These are phyloP conservation scores for Phycodurus eques DNA, from an alignment of 2,113 vertebrate genomes.

Conservation along the genomic window DNA sequence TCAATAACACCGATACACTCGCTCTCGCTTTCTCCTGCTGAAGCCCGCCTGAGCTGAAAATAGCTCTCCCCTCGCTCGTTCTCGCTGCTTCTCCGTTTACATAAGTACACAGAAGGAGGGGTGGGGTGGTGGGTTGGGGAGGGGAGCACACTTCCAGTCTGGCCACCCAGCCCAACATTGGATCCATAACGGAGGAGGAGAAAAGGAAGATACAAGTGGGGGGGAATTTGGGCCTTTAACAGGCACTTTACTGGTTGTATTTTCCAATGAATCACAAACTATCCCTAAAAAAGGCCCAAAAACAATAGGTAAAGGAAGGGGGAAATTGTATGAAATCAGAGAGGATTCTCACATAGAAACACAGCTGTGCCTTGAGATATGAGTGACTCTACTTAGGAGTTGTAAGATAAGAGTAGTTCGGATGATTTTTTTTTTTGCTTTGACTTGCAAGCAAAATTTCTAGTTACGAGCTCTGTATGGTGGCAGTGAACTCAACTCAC, in stretches of 20 bases:
- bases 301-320: background rate
- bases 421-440: too few relatives aligned
- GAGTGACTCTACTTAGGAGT: background rate
- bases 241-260: background rate
- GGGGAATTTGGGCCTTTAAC: background rate
- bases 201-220: background rate
- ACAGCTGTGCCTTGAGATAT: background rate
- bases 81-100: conserved; percentile 74
- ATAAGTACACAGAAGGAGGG: conserved; percentile 62
- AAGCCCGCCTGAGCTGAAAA: conserved; percentile 72
- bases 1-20: conserved; percentile 65
- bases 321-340: background rate
- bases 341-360: background rate
- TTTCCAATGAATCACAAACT: background rate
- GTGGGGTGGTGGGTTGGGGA: conserved; percentile 23
- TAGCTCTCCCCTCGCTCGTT: conserved; percentile 72
- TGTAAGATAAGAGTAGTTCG: background rate
- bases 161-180: conserved; percentile 69
- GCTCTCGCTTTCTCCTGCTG: conserved; percentile 69
- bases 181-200: conserved; percentile 57
- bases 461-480: too few relatives aligned
- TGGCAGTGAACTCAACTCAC: too few relatives aligned
- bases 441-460: too few relatives aligned
- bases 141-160: conserved; percentile 74
- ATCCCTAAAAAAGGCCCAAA: background rate